Base-by-base conservation (phyloP, 1,140 invertebrate species). In the Pseudomyrmex dendroicus region DNA sequence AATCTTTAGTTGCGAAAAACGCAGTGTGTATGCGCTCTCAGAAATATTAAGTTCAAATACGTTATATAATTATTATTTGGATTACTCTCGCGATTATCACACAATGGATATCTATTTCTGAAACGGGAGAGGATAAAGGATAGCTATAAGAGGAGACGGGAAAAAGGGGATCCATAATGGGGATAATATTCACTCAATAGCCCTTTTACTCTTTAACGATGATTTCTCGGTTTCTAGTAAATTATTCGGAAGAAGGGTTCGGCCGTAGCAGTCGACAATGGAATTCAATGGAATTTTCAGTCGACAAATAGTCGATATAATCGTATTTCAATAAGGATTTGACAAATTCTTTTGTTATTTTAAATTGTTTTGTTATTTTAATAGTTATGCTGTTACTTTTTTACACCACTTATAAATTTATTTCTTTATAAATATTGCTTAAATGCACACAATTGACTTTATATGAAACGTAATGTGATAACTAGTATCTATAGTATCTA, bases 151-250 rank as follows among this genome's bases (percentile, higher is more conserved):
- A 62, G 20, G 84, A 54, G 20, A 35, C 50, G 54, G 54, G 68
- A 74, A 48, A 83, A 73, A 48, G 82, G 85, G 86, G 48, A 73
- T 22, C 62, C 82, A 82, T 90, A 90, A 91, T 90, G 86, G 82
- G 35, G 83, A 66, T 88, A 89, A 90, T 89, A 85, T 90, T 86
- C 84, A 73, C 66, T 73, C 72, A 85, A 90, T 90, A 85, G 88
- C 83, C 90, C 82, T 91, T 80, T 91, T 89, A 90, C 86, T 88
- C 89, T 89, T 91, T 89, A 90, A 90, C 86, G 88, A 89, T 91
- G 86, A 91, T 91, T 87, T 83, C 89, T 82, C 82, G 84, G 84
- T 83, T 86, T 84, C 77, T 67, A 86, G 84, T 82, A 74, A 77
- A 72, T 76, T 70, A 46, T n/a, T 59, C 50, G 82, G 67, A 73